Base-by-base conservation (phyloP, 2,888 invertebrate genomes). In the Myopa tessellatipennis region DNA sequence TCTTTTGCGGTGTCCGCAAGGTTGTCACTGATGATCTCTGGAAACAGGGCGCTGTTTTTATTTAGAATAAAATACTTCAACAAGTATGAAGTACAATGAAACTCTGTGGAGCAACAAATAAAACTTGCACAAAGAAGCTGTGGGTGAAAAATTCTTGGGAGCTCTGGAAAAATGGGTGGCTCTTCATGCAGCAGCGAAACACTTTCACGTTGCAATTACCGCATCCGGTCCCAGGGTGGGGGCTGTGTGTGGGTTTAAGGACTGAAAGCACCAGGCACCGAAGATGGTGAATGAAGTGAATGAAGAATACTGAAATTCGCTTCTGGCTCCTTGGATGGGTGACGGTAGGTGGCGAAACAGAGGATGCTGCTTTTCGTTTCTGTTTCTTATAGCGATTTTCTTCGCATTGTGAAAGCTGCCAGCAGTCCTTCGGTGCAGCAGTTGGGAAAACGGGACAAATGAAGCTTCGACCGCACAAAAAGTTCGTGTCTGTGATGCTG, bases 401-500 rank as follows among this genome's bases (percentile, higher is more conserved):
- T 61, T 45, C 10, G 45, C 3, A 45, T 63, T 60, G 45, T 67
- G 38, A 12, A 26, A 52, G 34, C 36, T 76, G 50, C 8, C 68
- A 76, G 55, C 18, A 40, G 69, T 70, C 61, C 70, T 63, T 38
- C 55, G n/a, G 40, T 58, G 68, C 60, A 36, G 45, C 76, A 63
- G 76, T 70, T 76, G 61, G 26, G 26, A 26, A 26, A 26, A 26
- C 26, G 26, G 26, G 76, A 36, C 71, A 76, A 76, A 76, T 61
- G 61, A 68, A 67, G 58, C 68, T 18, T 74, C 26, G 52, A 70
- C 73, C 73, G 60, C 61, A 73, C 45, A 18, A 68, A 68, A 76
- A 76, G 70, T 70, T 76, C 50, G 55, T 74, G 67, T 74, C 55
- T 55, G 67, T 55, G 55, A 18, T 76, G 76, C 60, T 61, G 65